Percentiles rank a stretch among this genome's conserved stretches.
Evolutionary conservation across 2,888 invertebrate genomes (phyloP).

Genomic region (Andrena praecox): DNA sequence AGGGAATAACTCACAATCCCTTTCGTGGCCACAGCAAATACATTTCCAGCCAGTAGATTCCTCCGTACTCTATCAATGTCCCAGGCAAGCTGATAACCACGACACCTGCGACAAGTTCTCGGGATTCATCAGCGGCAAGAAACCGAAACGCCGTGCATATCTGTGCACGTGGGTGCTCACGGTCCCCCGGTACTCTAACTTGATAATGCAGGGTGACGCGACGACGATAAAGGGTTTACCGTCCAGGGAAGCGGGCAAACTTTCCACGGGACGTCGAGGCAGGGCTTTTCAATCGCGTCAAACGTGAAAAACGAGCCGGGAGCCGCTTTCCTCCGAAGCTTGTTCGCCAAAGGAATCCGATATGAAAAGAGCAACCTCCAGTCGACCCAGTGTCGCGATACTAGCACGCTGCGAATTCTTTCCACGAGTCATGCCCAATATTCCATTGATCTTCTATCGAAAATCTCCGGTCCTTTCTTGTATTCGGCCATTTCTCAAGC

Average conservation of each 20-base stretch:
- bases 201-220: slow-evolving; percentile 39
- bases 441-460: not conserved
- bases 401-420: slow-evolving; percentile 8
- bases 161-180: slow-evolving; percentile 30
- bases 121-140: slow-evolving; percentile 27
- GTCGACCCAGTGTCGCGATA: slow-evolving; percentile 14
- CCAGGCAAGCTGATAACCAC: slow-evolving; percentile 20
- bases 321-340: not conserved
- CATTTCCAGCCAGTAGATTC: not conserved
- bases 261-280: slow-evolving; percentile 2
- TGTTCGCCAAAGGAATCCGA: slow-evolving; percentile 33
- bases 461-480: not conserved
- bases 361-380: slow-evolving; percentile 24
- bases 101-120: slow-evolving; percentile 31
- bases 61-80: slow-evolving; percentile 8
- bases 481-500: not conserved
- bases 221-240: slow-evolving; percentile 25
- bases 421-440: slow-evolving; percentile 14
- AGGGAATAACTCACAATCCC: not conserved
- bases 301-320: slow-evolving; percentile 13
- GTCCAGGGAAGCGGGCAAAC: slow-evolving; percentile 14
- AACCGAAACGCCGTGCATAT: slow-evolving; percentile 11
- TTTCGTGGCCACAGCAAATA: not conserved
- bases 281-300: slow-evolving; percentile 13
- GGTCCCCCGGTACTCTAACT: slow-evolving; percentile 20